phyloP scores from a whole-genome alignment of 2,888 invertebrate species.

The Watsonalla cultraria region DNA sequence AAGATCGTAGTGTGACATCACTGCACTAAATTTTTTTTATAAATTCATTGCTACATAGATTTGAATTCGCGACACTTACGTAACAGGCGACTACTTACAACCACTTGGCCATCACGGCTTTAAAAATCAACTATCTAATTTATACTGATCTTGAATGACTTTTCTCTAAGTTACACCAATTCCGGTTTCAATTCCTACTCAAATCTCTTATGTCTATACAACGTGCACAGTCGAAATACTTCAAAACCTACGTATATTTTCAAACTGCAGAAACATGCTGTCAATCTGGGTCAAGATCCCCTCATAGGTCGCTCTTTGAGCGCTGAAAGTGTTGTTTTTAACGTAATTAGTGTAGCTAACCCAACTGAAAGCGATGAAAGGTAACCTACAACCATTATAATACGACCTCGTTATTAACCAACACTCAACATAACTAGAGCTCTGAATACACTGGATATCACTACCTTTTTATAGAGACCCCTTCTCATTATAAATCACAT shows the following conservation, averaged over 20 bases:
- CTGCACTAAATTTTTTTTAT: no score
- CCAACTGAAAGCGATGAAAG: conserved; percentile 41
- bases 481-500: not conserved
- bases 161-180: no score
- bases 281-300: conserved; percentile 41
- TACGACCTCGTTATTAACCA: conserved; percentile 9
- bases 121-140: no score
- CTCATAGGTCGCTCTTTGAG: conserved; percentile 35
- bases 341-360: conserved; percentile 64
- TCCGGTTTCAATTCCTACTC: no score
- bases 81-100: no score
- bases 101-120: no score
- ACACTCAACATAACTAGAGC: conserved; percentile 1
- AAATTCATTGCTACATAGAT: no score
- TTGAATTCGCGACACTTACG: no score
- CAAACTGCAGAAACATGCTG: conserved; percentile 4
- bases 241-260: not conserved
- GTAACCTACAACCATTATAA: conserved; percentile 24
- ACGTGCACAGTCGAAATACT: not conserved
- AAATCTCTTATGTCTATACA: no score
- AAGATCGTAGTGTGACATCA: no score
- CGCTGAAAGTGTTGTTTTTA: conserved; percentile 58
- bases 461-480: not conserved
- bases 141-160: no score
- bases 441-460: conserved; percentile 6